Base-by-base conservation (phyloP, 2,113 vertebrate genomes). In the Cacatua alba region DNA sequence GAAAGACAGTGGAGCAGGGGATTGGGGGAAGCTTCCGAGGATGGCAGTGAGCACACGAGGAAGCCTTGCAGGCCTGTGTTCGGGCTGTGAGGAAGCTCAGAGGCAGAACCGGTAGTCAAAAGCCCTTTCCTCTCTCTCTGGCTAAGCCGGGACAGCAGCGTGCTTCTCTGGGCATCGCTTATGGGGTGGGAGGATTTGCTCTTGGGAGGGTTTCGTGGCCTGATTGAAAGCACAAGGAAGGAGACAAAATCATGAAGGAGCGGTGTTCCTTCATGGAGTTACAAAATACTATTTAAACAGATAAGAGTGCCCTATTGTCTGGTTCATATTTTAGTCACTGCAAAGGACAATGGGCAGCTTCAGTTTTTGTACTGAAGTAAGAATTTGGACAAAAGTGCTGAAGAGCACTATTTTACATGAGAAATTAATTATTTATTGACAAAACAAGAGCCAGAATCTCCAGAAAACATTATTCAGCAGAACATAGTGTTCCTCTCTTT, bases 11-110 rank as follows among this genome's bases (percentile, higher is more conserved):
- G 35, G 11, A 82, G 35, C 4, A 10, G 37, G 37, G 6, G 49
- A 53, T 18, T 0, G 2, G 24, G 65, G 12, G 33, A 70, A 68
- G 6, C 18, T 82, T 88, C 37, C 68, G 18, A 69, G 76, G 25
- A 53, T 67, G 46, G 7, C 35, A 3, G 0, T 41, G 41, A 63
- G 63, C 41, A 28, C 29, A 52, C 0, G 1, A 51, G 68, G 26
- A 48, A 16, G 17, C 57, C 20, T 60, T 70, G 19, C n/a, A 74
- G 84, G 7, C 59, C 74, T 25, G 7, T 25, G 7, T 62, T 21
- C 51, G 62, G 57, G 44, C 59, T 0, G 0, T 2, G 3, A 59
- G n/a, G n/a, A 80, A 26, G 29, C 67, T 82, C 0, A 0, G 55
- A 60, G 37, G 53, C 53, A 86, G 59, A 69, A 37, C 24, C 0